These are phyloP conservation scores for Myxocyprinus asiaticus DNA, from an alignment of 2,113 vertebrate species.

Conservation along the genomic window DNA sequence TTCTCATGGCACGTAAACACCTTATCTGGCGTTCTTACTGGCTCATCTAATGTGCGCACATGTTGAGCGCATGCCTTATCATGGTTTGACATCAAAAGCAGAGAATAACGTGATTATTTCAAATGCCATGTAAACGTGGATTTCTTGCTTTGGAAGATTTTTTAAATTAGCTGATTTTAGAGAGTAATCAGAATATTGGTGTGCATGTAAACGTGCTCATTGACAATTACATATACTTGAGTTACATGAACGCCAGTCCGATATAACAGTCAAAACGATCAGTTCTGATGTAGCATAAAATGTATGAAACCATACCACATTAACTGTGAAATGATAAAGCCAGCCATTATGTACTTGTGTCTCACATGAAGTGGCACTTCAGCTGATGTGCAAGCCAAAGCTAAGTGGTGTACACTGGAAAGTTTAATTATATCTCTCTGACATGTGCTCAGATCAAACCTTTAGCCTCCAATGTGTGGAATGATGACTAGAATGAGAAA, in stretches of 20 bases:
- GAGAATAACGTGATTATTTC: no score
- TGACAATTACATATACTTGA: neutral
- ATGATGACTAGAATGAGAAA: conserved; percentile 2
- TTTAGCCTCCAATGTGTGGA: neutral
- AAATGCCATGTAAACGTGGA: no score
- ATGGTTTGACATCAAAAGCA: no score
- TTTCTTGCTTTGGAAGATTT: no score
- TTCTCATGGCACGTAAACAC: no score
- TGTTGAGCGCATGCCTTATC: no score
- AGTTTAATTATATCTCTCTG: conserved; percentile 41
- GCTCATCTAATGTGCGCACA: no score
- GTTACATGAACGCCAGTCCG: neutral
- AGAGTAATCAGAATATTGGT: no score
- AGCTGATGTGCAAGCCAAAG: no score
- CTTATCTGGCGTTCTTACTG: no score
- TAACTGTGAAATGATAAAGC: conserved; percentile 20
- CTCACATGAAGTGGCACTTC: conserved; percentile 15
- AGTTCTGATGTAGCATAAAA: neutral
- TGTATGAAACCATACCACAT: neutral
- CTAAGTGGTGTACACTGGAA: neutral
- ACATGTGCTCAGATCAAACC: conserved; percentile 29
- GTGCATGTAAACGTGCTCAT: no score
- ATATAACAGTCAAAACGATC: neutral
- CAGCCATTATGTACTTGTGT: conserved; percentile 17
- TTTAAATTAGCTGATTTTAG: no score